phyloP scores from a whole-genome alignment of 2,888 invertebrate species.

The Oscheius sp. region DNA sequence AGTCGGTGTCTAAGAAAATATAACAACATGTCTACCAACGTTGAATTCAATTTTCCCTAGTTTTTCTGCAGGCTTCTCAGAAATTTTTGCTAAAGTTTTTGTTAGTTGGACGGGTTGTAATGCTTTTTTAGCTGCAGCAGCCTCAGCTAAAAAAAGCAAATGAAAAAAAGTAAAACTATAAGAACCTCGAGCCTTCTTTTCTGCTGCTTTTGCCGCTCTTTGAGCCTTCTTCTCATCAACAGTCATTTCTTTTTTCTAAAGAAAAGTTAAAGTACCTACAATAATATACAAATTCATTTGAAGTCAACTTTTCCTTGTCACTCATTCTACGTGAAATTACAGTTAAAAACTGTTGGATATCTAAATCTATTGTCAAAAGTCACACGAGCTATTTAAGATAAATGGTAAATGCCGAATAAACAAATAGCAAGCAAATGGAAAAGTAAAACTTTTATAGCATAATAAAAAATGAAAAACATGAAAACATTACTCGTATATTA shows the following conservation, averaged over 20 bases:
- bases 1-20: no score
- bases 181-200: constrained; percentile 45
- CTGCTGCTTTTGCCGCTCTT: constrained; percentile 48
- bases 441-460: not conserved
- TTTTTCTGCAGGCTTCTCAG: not conserved
- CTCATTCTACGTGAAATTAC: not conserved
- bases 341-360: not conserved
- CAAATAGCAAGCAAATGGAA: not conserved
- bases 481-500: constrained; percentile 1
- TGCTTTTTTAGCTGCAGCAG: constrained; percentile 3
- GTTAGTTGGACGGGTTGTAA: no score
- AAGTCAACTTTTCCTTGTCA: not conserved
- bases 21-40: no score
- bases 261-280: not conserved
- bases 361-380: not conserved
- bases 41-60: no score
- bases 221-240: constrained; percentile 49
- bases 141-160: constrained; percentile 3
- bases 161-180: not conserved
- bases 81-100: not conserved
- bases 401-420: not conserved
- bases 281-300: constrained; percentile 14
- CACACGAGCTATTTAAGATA: not conserved
- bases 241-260: constrained; percentile 32
- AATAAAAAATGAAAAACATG: not conserved